Conservation (phyloP, 2,797 vertebrate genomes). For the Enteromius afrohamiltoni region DNA sequence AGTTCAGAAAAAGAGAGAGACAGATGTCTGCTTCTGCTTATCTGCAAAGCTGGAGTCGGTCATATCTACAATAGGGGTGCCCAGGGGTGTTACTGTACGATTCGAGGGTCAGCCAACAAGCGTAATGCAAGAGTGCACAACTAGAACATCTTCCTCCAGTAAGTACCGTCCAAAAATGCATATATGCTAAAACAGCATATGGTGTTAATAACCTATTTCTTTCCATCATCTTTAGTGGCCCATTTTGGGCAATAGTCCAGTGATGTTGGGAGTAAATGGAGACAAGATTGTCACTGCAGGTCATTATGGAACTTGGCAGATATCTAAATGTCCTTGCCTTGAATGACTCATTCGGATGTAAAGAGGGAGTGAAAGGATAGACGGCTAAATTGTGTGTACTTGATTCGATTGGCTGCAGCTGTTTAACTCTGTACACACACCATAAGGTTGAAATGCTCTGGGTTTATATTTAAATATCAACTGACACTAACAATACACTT, state of each 20-base stretch:
- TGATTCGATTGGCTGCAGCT: slow-evolving; percentile 25
- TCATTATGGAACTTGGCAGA: slow-evolving; percentile 34
- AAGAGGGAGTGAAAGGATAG: slow-evolving; percentile 32
- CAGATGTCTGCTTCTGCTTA: slow-evolving; percentile 65
- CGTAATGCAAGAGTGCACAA: background rate
- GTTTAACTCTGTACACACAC: slow-evolving; percentile 36
- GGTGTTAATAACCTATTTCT: slow-evolving; percentile 20
- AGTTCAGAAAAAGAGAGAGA: slow-evolving; percentile 54
- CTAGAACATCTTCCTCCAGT: slow-evolving; percentile 12
- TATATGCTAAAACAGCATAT: slow-evolving; percentile 27
- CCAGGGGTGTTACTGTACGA: slow-evolving; percentile 57
- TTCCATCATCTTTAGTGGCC: slow-evolving; percentile 23
- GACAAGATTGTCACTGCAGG: slow-evolving; percentile 39
- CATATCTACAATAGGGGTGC: slow-evolving; percentile 72
- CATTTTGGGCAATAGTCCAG: slow-evolving; percentile 9
- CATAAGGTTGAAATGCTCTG: background rate
- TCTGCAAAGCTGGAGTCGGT: slow-evolving; percentile 69
- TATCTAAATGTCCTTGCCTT: slow-evolving; percentile 33
- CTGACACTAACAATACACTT: slow-evolving; percentile 29
- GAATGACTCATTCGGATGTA: slow-evolving; percentile 31
- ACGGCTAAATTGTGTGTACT: slow-evolving; percentile 25
- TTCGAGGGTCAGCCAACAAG: slow-evolving; percentile 66
- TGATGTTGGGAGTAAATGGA: slow-evolving; percentile 30
- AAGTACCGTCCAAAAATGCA: slow-evolving; percentile 5
- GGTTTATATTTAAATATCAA: slow-evolving; percentile 26